A percentile compares a stretch with the other conserved stretches of the same genome.
Evolutionary conservation across 2,113 vertebrate genomes (phyloP).

Genomic region (Myrmecophaga tridactyla): DNA sequence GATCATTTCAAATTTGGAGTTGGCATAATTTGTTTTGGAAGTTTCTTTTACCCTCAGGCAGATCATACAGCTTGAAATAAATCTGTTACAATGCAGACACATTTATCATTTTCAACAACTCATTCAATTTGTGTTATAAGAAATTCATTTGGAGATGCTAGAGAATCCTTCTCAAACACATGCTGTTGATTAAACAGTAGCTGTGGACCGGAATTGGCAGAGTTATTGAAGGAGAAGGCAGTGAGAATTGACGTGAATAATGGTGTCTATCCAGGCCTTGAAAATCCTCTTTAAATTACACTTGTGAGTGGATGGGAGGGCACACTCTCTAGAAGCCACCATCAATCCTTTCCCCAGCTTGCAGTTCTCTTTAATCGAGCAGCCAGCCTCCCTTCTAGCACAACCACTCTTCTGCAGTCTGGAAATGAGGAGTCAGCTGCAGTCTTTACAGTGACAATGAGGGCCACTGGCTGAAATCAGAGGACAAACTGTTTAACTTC

Average conservation of each 20-base stretch:
- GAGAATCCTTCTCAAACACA: constrained; percentile 55
- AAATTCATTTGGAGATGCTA: constrained; percentile 68
- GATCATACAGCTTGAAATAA: constrained; percentile 40
- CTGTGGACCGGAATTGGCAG: constrained; percentile 68
- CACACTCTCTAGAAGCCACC: constrained; percentile 56
- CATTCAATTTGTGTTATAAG: constrained; percentile 70
- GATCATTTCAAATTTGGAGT: constrained; percentile 37
- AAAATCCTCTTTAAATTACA: constrained; percentile 76
- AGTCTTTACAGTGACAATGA: constrained; percentile 2
- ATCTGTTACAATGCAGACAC: constrained; percentile 56
- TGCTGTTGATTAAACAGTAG: constrained; percentile 71
- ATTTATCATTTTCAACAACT: constrained; percentile 74
- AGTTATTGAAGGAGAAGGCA: constrained; percentile 54
- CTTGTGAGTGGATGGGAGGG: constrained; percentile 72
- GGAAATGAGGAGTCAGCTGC: not conserved
- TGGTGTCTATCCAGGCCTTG: constrained; percentile 70
- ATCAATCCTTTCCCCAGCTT: constrained; percentile 67
- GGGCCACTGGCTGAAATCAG: constrained; percentile 39
- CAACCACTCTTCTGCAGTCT: constrained; percentile 4
- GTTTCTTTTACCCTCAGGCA: constrained; percentile 52
- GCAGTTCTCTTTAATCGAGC: constrained; percentile 51
- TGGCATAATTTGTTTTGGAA: constrained; percentile 37
- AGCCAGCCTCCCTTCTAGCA: constrained; percentile 12
- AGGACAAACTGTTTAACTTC: constrained; percentile 42
- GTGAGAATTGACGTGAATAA: constrained; percentile 70